A percentile compares a stretch with the other conserved stretches of the same genome.
Evolutionary conservation across 2,113 vertebrate genomes (phyloP).

Genomic region (Micronycteris hirsuta): DNA sequence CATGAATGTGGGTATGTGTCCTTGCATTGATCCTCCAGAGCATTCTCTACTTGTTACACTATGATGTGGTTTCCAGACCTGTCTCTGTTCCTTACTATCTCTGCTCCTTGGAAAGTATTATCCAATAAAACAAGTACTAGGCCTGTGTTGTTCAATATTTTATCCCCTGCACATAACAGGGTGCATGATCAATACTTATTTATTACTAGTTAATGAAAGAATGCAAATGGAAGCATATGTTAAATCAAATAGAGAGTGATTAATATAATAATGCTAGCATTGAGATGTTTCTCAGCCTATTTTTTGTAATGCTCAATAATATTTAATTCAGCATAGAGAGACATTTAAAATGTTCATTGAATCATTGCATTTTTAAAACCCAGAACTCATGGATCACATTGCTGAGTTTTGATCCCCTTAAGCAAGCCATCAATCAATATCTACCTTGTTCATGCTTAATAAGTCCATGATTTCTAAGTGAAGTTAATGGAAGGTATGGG

Average conservation of each 20-base stretch:
- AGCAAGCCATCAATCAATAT: neutral
- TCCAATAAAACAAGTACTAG: neutral
- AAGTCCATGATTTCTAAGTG: neutral
- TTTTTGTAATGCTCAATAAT: constrained; percentile 11
- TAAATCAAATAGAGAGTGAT: neutral
- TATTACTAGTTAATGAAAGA: neutral
- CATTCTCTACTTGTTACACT: neutral
- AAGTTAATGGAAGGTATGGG: neutral
- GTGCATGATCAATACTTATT: neutral
- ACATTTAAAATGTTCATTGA: neutral
- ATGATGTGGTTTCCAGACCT: neutral
- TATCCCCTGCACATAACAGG: neutral
- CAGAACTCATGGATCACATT: neutral
- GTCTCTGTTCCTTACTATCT: neutral
- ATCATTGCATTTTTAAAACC: constrained; percentile 2
- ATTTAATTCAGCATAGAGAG: neutral
- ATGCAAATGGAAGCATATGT: constrained; percentile 8
- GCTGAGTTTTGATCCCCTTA: neutral
- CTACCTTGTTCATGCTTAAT: neutral
- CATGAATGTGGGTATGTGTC: neutral
- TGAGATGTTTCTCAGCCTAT: neutral
- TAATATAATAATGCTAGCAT: neutral
- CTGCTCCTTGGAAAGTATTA: neutral
- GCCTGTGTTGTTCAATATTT: neutral
- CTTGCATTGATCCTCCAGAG: neutral